A percentile compares a stretch with the other conserved stretches of the same genome.
phyloP scores from a whole-genome alignment of 2,113 vertebrate species.

The Hassar affinis region DNA sequence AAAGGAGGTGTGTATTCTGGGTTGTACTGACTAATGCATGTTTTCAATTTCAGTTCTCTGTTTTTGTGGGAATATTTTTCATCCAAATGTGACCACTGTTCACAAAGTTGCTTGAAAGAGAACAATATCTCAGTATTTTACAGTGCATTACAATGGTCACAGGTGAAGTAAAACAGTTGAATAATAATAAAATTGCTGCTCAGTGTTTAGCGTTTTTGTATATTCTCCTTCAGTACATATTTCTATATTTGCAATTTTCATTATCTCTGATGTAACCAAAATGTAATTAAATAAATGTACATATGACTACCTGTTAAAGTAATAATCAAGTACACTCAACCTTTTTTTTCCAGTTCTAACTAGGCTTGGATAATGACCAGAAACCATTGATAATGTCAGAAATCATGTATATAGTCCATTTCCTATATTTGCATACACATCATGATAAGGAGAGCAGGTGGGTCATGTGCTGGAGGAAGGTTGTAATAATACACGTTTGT shows the following conservation, averaged over 20 bases:
- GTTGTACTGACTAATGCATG: not conserved
- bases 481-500: constrained; percentile 12
- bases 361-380: not conserved
- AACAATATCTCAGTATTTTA: not conserved
- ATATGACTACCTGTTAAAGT: not conserved
- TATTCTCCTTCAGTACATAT: not conserved
- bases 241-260: not conserved
- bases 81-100: not conserved
- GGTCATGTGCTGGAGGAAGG: constrained; percentile 30
- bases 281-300: not conserved
- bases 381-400: too few relatives aligned
- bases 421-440: not conserved
- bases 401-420: not conserved
- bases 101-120: not conserved
- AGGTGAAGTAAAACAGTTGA: not conserved
- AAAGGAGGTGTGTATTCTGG: not conserved
- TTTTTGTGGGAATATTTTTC: not conserved
- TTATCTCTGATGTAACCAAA: constrained; percentile 1
- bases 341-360: not conserved
- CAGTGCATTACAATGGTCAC: not conserved
- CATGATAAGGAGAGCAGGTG: constrained; percentile 46
- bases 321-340: not conserved
- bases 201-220: constrained; percentile 20
- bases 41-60: not conserved
- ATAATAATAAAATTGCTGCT: constrained; percentile 31